phyloP scores from a whole-genome alignment of 2,888 invertebrate genomes.

The Drosophila glabriapex region DNA sequence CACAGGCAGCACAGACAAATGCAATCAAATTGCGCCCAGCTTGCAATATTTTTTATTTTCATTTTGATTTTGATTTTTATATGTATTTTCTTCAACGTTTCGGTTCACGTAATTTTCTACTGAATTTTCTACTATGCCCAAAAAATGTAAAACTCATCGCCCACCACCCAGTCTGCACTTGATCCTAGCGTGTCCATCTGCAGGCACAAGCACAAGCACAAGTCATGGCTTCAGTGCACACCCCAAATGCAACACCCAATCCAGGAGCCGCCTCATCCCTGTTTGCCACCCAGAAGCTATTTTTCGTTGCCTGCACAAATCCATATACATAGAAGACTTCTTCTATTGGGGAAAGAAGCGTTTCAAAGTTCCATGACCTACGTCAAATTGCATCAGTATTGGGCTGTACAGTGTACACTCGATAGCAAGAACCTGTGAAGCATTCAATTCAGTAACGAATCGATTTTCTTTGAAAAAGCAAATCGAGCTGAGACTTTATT shows the following conservation, averaged over 20 bases:
- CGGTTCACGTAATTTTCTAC: conserved; percentile 2
- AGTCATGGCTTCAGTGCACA: conserved; percentile 19
- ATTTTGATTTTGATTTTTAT: not conserved
- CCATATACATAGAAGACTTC: conserved; percentile 9
- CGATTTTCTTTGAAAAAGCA: too few relatives aligned
- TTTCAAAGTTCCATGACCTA: conserved; percentile 66
- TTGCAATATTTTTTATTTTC: conserved; percentile 13
- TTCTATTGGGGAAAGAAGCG: conserved; percentile 17
- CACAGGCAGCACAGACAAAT: conserved; percentile 29
- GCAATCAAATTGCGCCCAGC: conserved; percentile 51
- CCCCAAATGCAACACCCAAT: conserved; percentile 17
- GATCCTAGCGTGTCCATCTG: conserved; percentile 22
- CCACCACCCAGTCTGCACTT: conserved; percentile 10
- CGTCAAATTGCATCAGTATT: conserved; percentile 62
- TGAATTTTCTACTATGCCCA: conserved; percentile 27
- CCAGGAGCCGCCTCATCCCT: not conserved
- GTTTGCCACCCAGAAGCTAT: not conserved
- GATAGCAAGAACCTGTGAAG: not conserved
- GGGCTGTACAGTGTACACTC: conserved; percentile 37
- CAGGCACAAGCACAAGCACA: not conserved
- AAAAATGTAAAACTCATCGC: conserved; percentile 3
- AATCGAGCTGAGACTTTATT: not conserved
- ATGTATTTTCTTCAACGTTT: not conserved
- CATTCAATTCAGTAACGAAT: not conserved
- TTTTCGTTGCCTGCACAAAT: conserved; percentile 30